A percentile compares a stretch with the other conserved stretches of the same genome.
These are phyloP conservation scores for Girardinus metallicus DNA, from an alignment of 2,797 vertebrate genomes.

Conservation along the genomic window DNA sequence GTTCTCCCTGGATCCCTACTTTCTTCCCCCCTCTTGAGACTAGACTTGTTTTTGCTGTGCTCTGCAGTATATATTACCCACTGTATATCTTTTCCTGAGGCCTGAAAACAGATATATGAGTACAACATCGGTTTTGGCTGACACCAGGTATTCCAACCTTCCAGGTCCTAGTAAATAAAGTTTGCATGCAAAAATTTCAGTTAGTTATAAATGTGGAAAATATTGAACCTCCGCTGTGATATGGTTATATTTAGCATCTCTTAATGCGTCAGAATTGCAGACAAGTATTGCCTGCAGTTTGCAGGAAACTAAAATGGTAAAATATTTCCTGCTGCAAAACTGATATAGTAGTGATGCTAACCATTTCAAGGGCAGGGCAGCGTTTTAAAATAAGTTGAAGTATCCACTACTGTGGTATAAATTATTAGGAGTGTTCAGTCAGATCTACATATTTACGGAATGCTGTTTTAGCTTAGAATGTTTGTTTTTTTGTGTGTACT, in stretches of 20 bases:
- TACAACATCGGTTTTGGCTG: constrained; percentile 66
- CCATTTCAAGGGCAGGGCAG: background rate
- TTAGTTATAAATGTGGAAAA: constrained; percentile 46
- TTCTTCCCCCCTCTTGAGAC: constrained; percentile 61
- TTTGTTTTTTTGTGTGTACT: background rate
- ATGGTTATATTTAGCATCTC: constrained; percentile 1
- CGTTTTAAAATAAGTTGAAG: background rate
- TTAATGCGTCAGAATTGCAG: constrained; percentile 4
- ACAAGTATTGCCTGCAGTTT: constrained; percentile 10
- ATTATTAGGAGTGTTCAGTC: background rate
- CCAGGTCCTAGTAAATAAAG: constrained; percentile 53
- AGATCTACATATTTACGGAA: background rate
- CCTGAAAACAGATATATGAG: constrained; percentile 62
- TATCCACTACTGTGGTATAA: background rate
- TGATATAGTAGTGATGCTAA: background rate
- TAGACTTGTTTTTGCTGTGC: constrained; percentile 68
- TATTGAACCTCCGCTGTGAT: constrained; percentile 33
- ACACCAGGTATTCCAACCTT: constrained; percentile 64
- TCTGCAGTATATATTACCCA: constrained; percentile 71
- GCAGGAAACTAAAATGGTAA: constrained; percentile 9
- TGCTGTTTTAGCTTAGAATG: background rate
- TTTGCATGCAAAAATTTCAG: constrained; percentile 40
- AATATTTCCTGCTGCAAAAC: constrained; percentile 4
- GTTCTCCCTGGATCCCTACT: constrained; percentile 64
- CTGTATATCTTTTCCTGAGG: constrained; percentile 65